phyloP scores from a whole-genome alignment of 2,888 invertebrate species.

The Pedicia rivosa region DNA sequence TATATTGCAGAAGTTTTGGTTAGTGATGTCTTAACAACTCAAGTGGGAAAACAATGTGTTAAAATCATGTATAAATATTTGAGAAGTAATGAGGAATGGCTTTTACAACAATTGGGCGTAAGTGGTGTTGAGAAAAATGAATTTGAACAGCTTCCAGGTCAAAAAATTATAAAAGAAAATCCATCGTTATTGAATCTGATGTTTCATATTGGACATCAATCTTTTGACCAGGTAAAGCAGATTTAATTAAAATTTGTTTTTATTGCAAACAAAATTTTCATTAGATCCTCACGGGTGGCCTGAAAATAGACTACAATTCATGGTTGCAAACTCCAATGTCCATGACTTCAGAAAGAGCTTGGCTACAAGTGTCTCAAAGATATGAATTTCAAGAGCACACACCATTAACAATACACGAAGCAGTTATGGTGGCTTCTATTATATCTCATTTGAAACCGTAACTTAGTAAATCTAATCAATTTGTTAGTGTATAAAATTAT shows the following conservation, averaged over 20 bases:
- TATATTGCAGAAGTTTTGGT: conserved; percentile 38
- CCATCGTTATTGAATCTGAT: conserved; percentile 51
- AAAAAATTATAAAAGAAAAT: conserved; percentile 24
- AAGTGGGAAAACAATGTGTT: conserved; percentile 38
- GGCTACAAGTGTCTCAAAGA: conserved; percentile 31
- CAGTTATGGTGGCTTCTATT: conserved; percentile 30
- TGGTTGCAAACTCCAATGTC: conserved; percentile 33
- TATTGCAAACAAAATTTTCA: conserved; percentile 6
- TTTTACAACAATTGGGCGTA: conserved; percentile 41
- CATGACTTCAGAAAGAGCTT: conserved; percentile 29
- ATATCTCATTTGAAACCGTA: conserved; percentile 23
- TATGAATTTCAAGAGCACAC: conserved; percentile 31
- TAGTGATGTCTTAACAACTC: conserved; percentile 44
- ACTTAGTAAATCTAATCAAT: no score
- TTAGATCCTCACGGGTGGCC: conserved; percentile 30
- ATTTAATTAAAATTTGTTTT: not conserved
- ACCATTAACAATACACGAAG: conserved; percentile 28
- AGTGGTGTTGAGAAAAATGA: conserved; percentile 24
- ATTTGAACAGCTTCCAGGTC: conserved; percentile 26
- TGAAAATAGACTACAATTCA: conserved; percentile 31
- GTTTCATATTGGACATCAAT: conserved; percentile 61
- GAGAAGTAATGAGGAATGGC: conserved; percentile 48
- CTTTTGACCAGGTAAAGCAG: conserved; percentile 64
- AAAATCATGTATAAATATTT: conserved; percentile 58
- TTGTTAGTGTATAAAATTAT: no score